Base-by-base conservation (phyloP, 2,113 vertebrate genomes). In the Nanorana parkeri region DNA sequence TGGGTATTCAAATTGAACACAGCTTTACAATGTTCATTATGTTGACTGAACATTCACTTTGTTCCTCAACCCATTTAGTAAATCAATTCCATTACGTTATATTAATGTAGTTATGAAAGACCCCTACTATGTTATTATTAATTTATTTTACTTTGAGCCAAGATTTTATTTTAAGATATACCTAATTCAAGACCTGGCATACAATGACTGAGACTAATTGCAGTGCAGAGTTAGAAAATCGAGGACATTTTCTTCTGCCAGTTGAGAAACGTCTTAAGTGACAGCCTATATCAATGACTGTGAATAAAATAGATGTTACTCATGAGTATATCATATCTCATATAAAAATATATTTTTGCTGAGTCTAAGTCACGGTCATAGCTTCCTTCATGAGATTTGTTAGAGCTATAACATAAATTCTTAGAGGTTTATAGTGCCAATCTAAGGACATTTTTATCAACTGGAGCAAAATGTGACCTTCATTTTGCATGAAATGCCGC, bases 271-370 rank as follows among this genome's bases (percentile, higher is more conserved):
- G 68, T 73, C 79, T 81, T 73, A 81, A 24, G 41, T 81, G 73
- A 64, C 68, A 65, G 60, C 41, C 79, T 64, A 81, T 73, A 81
- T 73, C 68, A 64, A 81, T 65, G 51, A 63, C 79, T 73, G 79
- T 81, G 79, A 81, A 73, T 81, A 73, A 81, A 73, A 73, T 73
- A 73, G 68, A 73, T 55, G 28, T 73, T 81, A 81, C 78, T 72
- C 58, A 71, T 23, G 65, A 21, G 68, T 81, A 64, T 73, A 81
- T 81, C 58, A 54, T 3, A 73, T 73, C 68, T 55, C 79, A 81
- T 64, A 81, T 73, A 81, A 73, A 78, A 73, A 73, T 47, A 65
- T 81, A 81, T 73, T 73, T 73, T 24, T 73, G 79, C 68, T 52
- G 28, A 69, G 78, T 41, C 15, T 17, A 23, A 24, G 29, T 47